Evolutionary conservation across 2,797 vertebrate species (phyloP).

Genomic region (Discoglossus pictus): DNA sequence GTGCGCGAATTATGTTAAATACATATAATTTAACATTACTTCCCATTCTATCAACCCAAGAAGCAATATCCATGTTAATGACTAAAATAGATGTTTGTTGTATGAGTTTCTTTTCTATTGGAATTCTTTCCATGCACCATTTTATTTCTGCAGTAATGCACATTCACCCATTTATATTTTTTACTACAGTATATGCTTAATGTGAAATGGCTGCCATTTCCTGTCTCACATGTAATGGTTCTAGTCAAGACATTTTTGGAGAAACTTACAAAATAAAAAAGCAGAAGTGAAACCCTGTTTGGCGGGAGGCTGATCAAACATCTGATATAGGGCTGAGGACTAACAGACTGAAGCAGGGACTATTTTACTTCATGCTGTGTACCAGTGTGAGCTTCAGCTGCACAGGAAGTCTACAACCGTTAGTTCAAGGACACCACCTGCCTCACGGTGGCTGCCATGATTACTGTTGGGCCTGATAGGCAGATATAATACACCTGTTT

Average conservation of each 20-base stretch:
- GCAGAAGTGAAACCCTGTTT: constrained; percentile 46
- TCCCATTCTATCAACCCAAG: too few species aligned
- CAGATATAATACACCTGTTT: background rate
- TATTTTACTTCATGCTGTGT: constrained; percentile 48
- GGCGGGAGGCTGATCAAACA: constrained; percentile 45
- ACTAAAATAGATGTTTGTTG: too few species aligned
- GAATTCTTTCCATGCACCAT: too few species aligned
- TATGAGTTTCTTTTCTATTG: too few species aligned
- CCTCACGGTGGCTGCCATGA: constrained; percentile 7
- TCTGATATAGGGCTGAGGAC: constrained; percentile 56
- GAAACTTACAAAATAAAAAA: too few species aligned
- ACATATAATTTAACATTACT: too few species aligned
- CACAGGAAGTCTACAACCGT: constrained; percentile 45
- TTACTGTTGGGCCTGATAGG: constrained; percentile 9
- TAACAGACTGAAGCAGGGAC: constrained; percentile 19
- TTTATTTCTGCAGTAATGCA: too few species aligned
- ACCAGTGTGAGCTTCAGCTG: constrained; percentile 20
- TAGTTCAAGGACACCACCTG: constrained; percentile 41
- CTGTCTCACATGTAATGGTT: constrained; percentile 7
- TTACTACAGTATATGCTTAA: too few species aligned
- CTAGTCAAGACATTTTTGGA: too few species aligned
- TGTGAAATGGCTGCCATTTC: constrained; percentile 37
- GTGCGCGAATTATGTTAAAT: too few species aligned
- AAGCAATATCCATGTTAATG: too few species aligned
- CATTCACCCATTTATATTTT: too few species aligned